These are phyloP conservation scores for Chaetura pelagica DNA, from an alignment of 2,113 vertebrate genomes.

Conservation along the genomic window DNA sequence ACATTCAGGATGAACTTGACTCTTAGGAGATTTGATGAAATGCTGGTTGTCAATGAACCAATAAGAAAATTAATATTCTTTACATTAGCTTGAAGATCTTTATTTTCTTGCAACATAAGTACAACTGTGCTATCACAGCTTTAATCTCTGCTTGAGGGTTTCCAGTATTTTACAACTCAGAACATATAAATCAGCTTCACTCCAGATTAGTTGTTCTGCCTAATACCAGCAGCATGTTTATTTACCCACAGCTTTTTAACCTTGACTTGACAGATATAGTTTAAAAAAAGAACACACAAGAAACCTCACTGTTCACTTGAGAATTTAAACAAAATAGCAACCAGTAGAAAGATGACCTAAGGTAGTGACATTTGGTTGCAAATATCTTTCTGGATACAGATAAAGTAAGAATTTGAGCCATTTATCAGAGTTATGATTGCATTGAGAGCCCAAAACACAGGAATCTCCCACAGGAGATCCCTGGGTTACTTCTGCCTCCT, in stretches of 20 bases:
- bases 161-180: slow-evolving; percentile 13
- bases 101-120: background rate
- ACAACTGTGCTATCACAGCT: background rate
- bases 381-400: slow-evolving; percentile 12
- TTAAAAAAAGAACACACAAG: slow-evolving; percentile 24
- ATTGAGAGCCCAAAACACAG: background rate
- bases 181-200: slow-evolving; percentile 34
- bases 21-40: background rate
- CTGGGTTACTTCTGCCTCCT: background rate
- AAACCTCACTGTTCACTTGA: slow-evolving; percentile 47
- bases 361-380: slow-evolving; percentile 1
- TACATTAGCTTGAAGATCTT: background rate
- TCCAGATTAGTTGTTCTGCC: slow-evolving; percentile 39
- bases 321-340: slow-evolving; percentile 28
- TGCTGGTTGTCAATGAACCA: background rate
- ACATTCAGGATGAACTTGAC: background rate
- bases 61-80: background rate
- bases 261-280: slow-evolving; percentile 22
- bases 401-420: slow-evolving; percentile 46
- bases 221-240: slow-evolving; percentile 19
- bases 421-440: slow-evolving; percentile 6
- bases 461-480: background rate
- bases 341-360: slow-evolving; percentile 30
- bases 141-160: slow-evolving; percentile 41
- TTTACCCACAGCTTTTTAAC: slow-evolving; percentile 58